A percentile compares a stretch with the other conserved stretches of the same genome.
phyloP scores from a whole-genome alignment of 1,140 invertebrate genomes.

The Rhyacophila brunnea region DNA sequence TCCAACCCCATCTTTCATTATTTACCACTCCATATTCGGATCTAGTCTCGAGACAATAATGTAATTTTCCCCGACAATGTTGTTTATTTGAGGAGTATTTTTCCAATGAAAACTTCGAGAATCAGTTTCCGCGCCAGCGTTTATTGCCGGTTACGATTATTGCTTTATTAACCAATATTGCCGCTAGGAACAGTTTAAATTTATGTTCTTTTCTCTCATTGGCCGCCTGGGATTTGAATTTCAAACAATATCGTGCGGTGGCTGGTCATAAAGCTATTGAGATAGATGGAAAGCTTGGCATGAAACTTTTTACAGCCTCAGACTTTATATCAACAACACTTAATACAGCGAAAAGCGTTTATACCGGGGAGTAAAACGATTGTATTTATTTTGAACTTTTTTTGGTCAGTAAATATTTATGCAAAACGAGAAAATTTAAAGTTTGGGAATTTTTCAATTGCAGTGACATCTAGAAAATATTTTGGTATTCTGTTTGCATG shows the following conservation, averaged over 20 bases:
- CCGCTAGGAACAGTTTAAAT: constrained; percentile 26
- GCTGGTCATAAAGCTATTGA: constrained; percentile 29
- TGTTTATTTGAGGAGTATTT: constrained; percentile 16
- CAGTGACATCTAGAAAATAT: too few relatives aligned
- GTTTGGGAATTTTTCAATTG: too few relatives aligned
- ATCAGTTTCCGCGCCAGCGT: constrained; percentile 2
- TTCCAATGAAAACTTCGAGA: constrained; percentile 9
- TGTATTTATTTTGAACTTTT: too few relatives aligned
- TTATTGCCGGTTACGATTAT: constrained; percentile 35
- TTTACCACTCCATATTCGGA: background rate
- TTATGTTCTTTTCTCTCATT: constrained; percentile 29
- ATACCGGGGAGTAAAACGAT: too few relatives aligned
- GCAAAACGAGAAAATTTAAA: too few relatives aligned
- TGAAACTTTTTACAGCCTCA: constrained; percentile 24
- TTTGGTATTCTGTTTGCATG: too few relatives aligned
- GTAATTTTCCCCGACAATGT: constrained; percentile 8
- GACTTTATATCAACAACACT: constrained; percentile 2
- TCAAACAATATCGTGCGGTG: constrained; percentile 33
- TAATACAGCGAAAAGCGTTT: too few relatives aligned
- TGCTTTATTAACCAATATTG: constrained; percentile 38
- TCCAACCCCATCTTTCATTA: background rate
- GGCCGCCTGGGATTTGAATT: constrained; percentile 30
- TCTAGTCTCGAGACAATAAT: background rate
- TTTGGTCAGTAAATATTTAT: too few relatives aligned
- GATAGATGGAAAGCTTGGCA: constrained; percentile 32